Evolutionary conservation across 2,888 invertebrate genomes (phyloP).

Genomic region (Augiades crinisus): DNA sequence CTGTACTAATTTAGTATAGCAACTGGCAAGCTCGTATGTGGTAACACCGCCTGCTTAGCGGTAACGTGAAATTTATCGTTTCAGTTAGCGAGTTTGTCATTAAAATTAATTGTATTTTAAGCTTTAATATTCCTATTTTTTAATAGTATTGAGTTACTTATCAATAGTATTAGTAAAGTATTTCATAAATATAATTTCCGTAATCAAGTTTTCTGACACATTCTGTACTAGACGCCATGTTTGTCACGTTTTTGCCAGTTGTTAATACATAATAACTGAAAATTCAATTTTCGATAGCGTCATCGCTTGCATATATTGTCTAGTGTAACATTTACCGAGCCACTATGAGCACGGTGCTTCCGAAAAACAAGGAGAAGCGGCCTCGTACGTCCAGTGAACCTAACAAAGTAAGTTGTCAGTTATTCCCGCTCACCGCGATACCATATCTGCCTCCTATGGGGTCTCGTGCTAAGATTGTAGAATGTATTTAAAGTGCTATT

Average conservation of each 20-base stretch:
- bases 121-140: not conserved
- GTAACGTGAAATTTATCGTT: constrained; percentile 33
- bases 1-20: not conserved
- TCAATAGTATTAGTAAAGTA: not conserved
- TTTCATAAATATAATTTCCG: not conserved
- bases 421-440: constrained; percentile 59
- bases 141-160: not conserved
- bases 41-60: constrained; percentile 30
- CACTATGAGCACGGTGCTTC: constrained; percentile 55
- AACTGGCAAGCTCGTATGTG: no score
- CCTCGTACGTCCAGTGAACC: constrained; percentile 47
- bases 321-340: constrained; percentile 26
- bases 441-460: constrained; percentile 31
- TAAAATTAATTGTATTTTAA: not conserved
- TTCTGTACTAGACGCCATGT: constrained; percentile 64
- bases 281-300: constrained; percentile 37
- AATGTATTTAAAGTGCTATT: no score
- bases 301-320: constrained; percentile 29
- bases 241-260: constrained; percentile 76
- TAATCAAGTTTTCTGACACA: constrained; percentile 44
- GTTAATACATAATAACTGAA: constrained; percentile 54
- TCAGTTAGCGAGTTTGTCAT: not conserved
- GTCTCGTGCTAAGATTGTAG: constrained; percentile 56
- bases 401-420: constrained; percentile 58
- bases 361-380: constrained; percentile 56